Percentiles rank a stretch among this genome's conserved stretches.
Evolutionary conservation across 2,888 invertebrate species (phyloP).

Genomic region (Latheticus oryzae): DNA sequence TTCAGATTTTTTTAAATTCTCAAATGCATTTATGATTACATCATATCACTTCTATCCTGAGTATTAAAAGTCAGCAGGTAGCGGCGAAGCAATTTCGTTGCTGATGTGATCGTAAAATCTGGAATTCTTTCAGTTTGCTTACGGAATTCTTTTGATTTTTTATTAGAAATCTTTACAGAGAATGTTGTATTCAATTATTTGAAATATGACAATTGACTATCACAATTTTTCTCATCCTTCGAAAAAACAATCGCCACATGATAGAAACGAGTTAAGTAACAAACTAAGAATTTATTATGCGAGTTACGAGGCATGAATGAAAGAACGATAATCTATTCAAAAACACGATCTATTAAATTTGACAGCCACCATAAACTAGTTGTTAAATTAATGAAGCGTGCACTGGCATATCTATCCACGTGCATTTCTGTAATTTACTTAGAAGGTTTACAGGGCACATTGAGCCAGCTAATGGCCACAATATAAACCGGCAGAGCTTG

Average conservation of each 20-base stretch:
- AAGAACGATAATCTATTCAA: conserved; percentile 47
- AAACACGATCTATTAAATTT: conserved; percentile 50
- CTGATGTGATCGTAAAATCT: too few relatives aligned
- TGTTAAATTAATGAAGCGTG: conserved; percentile 49
- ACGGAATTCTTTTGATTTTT: too few relatives aligned
- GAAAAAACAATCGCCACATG: conserved; percentile 23
- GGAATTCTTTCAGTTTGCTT: too few relatives aligned
- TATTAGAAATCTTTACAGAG: background rate
- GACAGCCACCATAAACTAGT: conserved; percentile 48
- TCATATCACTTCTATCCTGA: too few relatives aligned
- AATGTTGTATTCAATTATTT: conserved; percentile 12
- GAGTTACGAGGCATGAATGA: conserved; percentile 37
- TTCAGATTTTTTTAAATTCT: too few relatives aligned
- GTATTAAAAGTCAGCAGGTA: too few relatives aligned
- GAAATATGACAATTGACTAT: conserved; percentile 13
- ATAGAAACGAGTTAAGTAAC: conserved; percentile 27
- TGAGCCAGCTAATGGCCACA: conserved; percentile 36
- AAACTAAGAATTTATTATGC: conserved; percentile 37
- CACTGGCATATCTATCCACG: conserved; percentile 45
- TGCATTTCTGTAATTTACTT: conserved; percentile 49
- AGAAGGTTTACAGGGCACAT: conserved; percentile 45
- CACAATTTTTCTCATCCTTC: conserved; percentile 3
- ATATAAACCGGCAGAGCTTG: conserved; percentile 33
- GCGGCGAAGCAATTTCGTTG: too few relatives aligned
- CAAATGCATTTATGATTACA: too few relatives aligned